Evolutionary conservation across 2,888 invertebrate species (phyloP), one percentile per base, ranked within the genome.

Genomic region (Caenorhabditis wallacei): DNA sequence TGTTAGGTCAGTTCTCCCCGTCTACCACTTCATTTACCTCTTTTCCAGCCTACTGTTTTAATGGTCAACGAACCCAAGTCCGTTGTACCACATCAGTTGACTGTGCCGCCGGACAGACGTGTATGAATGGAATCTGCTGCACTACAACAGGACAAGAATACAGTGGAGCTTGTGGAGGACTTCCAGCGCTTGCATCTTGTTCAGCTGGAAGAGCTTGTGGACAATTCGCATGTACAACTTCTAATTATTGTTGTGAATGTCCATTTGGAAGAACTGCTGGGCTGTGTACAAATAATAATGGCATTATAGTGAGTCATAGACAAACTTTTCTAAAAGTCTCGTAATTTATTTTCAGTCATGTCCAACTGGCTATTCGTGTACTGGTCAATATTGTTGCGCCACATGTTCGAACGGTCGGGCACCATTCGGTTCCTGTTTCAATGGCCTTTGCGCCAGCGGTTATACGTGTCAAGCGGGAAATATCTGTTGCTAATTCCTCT

Each of bases 161-260:
- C 66, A 78, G 85, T 2, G 89, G 86, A 68, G 84, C 89, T 5
- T 90, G 90, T 70, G 90, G 84, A 43, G 90, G 90, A 24, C 71
- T 87, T 7, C 78, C 87, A n/a, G 90, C 89, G 4, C 80, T 90
- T 13, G 61, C 87, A 13, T 78, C 87, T 8, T 90, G 90, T 46
- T 48, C 54, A 0, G 80, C 83, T 10, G 85, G 86, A 24, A 51
- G 57, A 18, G 70, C 71, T n/a, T 84, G 83, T 51, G 84, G 86
- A 18, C 35, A 40, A 8, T 86, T 89, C 78, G 46, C 80, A 1
- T 90, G 90, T 68, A 89, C 89, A 2, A 71, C 88, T 1, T 88
- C 90, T 20, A 89, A 89, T 37, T 90, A 90, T 72, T 90, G 90
- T 63, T 90, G 90, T 40, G 90, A 90, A 61, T 90, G 90, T 51